Base-by-base conservation (phyloP, 2,113 vertebrate species). In the Ascaphus truei region DNA sequence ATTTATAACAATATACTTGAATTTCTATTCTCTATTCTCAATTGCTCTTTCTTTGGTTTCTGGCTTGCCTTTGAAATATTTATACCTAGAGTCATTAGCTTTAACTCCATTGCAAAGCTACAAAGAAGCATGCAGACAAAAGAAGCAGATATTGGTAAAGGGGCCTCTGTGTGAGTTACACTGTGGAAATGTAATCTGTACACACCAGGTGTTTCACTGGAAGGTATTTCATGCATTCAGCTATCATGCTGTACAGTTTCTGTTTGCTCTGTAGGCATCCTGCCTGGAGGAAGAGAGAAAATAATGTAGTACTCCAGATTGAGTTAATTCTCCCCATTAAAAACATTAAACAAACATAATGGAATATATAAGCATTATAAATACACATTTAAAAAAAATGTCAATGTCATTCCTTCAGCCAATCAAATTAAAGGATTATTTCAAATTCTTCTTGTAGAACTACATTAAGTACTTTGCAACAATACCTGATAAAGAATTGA, bases 21-120 rank as follows among this genome's bases (percentile, higher is more conserved):
- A 47, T 71, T 71, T 71, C 67, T 71, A 52, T 71, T 71, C 56
- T 71, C 43, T 59, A 37, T 71, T 61, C 67, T 71, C 33, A 71
- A 71, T 58, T 71, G 67, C 67, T 67, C 64, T 68, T 68, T 68
- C 66, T 71, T 71, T 71, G 67, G 67, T 71, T 71, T 61, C 56
- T 34, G 27, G 61, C 67, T 61, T 61, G 51, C 67, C 67, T 71
- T 71, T 71, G 67, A 71, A 71, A 71, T 71, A 60, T 71, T 71
- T 71, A 71, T 71, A 71, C 67, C 67, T 61, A 45, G 45, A 71
- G 67, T 71, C 67, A 71, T 71, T 71, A 60, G 57, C 67, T 71
- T 71, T 71, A 71, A 60, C 45, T 71, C 67, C 67, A 10, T 59
- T 18, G 56, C 45, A 41, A 61, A 61, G 56, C 67, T 45, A 60